Evolutionary conservation across 2,888 invertebrate genomes (phyloP), one percentile per base, ranked within the genome.

Genomic region (Cheilosia vulpina): DNA sequence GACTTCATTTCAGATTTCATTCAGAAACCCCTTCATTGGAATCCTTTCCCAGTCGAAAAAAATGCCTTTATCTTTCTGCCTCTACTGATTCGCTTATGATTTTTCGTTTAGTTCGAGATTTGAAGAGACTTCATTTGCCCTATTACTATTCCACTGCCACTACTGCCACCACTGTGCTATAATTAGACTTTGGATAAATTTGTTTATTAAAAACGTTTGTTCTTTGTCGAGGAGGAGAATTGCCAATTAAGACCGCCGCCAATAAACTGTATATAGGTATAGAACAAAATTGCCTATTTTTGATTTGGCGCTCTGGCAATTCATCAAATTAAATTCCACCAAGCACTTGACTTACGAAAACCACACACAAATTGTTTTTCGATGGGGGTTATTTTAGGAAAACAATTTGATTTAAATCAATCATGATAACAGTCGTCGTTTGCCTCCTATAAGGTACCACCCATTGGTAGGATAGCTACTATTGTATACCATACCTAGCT

Each of bases 261-360:
- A 69, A 58, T 68, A 38, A 47, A 52, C 65, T 62, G 13, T 17
- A 17, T 17, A 75, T 1, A n/a, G n/a, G 45, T 7, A 47, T 19
- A 1, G n/a, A 45, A 45, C 5, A 27, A 47, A 62, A 45, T 34
- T 65, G 76, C 43, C 57, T 76, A 63, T 24, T 55, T 69, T 60
- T 66, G 60, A 60, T 57, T 84, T 84, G 84, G 69, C 69, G 79
- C 75, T 84, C 66, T 75, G 75, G 53, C 60, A 75, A 84, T 84
- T 63, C 69, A 79, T 84, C 79, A 84, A 75, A 47, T 65, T 1
- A 43, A 62, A 73, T 62, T 52, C 68, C 38, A 73, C 50, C 19
- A 34, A 31, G n/a, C 34, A 75, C 62, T 76, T 55, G 65, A 50
- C 38, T 63, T 71, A 17, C 7, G 72, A 17, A 63, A 27, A 17